Conservation (phyloP, 2,797 vertebrate species). For the Enteromius viviparus region DNA sequence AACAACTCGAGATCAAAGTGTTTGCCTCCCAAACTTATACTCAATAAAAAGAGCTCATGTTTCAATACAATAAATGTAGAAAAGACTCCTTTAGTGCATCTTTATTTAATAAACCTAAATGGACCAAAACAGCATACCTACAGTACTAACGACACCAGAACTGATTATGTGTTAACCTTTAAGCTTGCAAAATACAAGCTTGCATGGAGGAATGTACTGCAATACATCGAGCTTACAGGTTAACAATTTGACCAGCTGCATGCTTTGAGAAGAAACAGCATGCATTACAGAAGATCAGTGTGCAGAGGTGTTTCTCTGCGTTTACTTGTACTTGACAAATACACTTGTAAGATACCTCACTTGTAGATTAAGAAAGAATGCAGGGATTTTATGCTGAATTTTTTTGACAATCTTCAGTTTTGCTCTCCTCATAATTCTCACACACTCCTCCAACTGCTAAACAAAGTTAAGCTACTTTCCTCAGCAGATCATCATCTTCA, state of each 20-base stretch:
- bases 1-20: conserved; percentile 21
- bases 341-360: background rate
- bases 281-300: background rate
- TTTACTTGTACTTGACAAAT: conserved; percentile 14
- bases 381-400: background rate
- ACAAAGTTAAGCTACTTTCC: background rate
- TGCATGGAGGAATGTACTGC: background rate
- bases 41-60: conserved; percentile 12
- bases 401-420: background rate
- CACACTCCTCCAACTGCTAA: background rate
- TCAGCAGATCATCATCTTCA: background rate
- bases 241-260: conserved; percentile 18
- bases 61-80: background rate
- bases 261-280: conserved; percentile 1
- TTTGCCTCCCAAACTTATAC: background rate
- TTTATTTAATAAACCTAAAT: conserved; percentile 31
- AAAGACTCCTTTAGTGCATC: background rate
- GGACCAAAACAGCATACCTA: background rate
- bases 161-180: background rate
- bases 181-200: background rate
- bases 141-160: background rate
- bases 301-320: background rate
- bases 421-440: background rate
- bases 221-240: background rate
- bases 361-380: background rate